phyloP scores from a whole-genome alignment of 2,888 invertebrate genomes.

The Nomada fabriciana region DNA sequence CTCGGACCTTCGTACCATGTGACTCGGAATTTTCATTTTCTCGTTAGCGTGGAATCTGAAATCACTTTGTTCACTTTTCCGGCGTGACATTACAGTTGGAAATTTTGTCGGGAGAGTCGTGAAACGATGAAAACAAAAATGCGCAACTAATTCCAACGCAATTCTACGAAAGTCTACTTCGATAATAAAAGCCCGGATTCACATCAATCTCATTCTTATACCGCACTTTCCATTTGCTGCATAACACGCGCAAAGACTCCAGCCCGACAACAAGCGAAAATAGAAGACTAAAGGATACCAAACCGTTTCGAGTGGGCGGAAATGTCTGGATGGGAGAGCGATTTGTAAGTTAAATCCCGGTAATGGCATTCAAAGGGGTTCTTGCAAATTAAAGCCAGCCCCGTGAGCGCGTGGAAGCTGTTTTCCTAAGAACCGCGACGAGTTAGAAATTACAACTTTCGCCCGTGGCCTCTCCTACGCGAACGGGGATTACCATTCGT shows the following conservation, averaged over 20 bases:
- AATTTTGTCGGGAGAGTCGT: background rate
- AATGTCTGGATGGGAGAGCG: background rate
- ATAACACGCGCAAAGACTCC: too few species aligned
- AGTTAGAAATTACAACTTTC: slow-evolving; percentile 54
- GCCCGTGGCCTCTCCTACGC: background rate
- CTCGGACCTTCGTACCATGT: background rate
- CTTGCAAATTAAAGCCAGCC: slow-evolving; percentile 33
- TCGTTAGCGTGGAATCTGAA: slow-evolving; percentile 23
- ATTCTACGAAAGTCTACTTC: background rate
- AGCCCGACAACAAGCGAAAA: background rate
- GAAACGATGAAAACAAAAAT: too few species aligned
- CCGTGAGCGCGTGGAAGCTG: slow-evolving; percentile 16
- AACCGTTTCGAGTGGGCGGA: background rate
- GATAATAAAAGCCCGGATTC: too few species aligned
- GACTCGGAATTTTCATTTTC: slow-evolving; percentile 29
- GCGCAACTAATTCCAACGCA: background rate
- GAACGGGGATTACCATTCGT: slow-evolving; percentile 57
- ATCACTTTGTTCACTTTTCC: background rate
- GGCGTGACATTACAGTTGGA: background rate
- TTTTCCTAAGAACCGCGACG: slow-evolving; percentile 42
- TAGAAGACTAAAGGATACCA: background rate
- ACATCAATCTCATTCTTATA: background rate
- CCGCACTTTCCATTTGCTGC: background rate
- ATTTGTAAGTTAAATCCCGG: slow-evolving; percentile 53
- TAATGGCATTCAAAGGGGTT: slow-evolving; percentile 38